Evolutionary conservation across 1,140 invertebrate species (phyloP), one percentile per base, ranked within the genome.

Genomic region (Drosophila tropicalis): DNA sequence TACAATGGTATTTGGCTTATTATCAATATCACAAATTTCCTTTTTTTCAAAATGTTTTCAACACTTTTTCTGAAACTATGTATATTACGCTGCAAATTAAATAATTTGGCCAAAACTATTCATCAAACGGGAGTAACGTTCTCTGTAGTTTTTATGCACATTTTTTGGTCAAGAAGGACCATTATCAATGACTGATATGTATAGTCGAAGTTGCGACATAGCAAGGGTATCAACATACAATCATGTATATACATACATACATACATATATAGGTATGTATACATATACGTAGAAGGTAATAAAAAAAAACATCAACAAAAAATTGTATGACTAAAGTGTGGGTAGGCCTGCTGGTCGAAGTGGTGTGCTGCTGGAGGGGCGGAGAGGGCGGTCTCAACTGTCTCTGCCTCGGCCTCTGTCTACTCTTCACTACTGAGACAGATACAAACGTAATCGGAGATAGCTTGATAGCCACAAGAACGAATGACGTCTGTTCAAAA

Each of bases 301-400:
- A 25, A 64, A 34, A 19, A 19, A 56, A 71, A 80, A 76, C 62
- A 83, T 79, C 63, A 84, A 70, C 68, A 70, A 69, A 62, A 71
- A 63, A 61, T 67, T 67, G 5, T 25, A 55, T 29, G 15, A 40
- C 22, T 44, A 15, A 29, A 15, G 61, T 12, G 41, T 29, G 29
- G 12, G 13, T 22, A 29, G 13, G 44, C 6, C 40, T 7, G 17
- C 40, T 7, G 12, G 13, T 15, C 56, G 40, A 19, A 39, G 63
- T 41, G 71, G 34, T 41, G 40, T 10, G 60, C 3, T 34, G 19
- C 19, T 19, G 32, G 39, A n/a, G 32, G 15, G 34, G 34, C 17
- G 7, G 22, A 32, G 32, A 39, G 55, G 55, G 5, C 29, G 39
- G 36, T 19, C 19, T 71, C 64, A 71, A 62, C 57, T 58, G 29